Conservation (phyloP, 1,140 invertebrate genomes). For the Bombus ignitus region DNA sequence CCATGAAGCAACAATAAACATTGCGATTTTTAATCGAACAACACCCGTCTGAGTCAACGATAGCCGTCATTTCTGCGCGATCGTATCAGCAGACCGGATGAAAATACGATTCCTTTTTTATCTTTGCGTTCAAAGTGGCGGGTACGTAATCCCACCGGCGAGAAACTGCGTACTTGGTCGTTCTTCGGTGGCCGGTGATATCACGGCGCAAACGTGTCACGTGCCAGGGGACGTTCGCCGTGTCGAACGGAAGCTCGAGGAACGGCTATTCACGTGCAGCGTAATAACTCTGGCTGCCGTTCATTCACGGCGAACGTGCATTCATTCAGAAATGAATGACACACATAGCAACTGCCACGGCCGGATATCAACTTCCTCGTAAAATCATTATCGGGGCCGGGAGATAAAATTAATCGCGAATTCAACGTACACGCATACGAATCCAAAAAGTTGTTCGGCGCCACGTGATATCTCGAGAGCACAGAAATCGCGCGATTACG, state of each 20-base stretch:
- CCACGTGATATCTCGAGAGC: constrained; percentile 14
- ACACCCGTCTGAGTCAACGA: background rate
- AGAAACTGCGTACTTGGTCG: constrained; percentile 20
- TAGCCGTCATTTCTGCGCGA: background rate
- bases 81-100: background rate
- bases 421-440: too few relatives aligned
- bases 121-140: background rate
- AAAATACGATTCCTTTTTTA: background rate
- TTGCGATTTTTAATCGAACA: background rate
- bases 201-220: constrained; percentile 18
- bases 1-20: background rate
- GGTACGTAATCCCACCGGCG: background rate
- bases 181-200: constrained; percentile 33
- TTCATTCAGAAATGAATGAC: constrained; percentile 56
- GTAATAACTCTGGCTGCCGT: constrained; percentile 26
- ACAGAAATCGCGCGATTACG: constrained; percentile 16
- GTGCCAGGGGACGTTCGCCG: background rate
- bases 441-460: background rate
- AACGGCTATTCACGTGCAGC: constrained; percentile 26
- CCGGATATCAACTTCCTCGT: constrained; percentile 48
- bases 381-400: constrained; percentile 46
- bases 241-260: constrained; percentile 21
- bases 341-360: constrained; percentile 18
- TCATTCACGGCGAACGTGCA: constrained; percentile 43
- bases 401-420: constrained; percentile 42